A percentile compares a stretch with the other conserved stretches of the same genome.
phyloP scores from a whole-genome alignment of 2,888 invertebrate species.

The Mythimna ferrago region DNA sequence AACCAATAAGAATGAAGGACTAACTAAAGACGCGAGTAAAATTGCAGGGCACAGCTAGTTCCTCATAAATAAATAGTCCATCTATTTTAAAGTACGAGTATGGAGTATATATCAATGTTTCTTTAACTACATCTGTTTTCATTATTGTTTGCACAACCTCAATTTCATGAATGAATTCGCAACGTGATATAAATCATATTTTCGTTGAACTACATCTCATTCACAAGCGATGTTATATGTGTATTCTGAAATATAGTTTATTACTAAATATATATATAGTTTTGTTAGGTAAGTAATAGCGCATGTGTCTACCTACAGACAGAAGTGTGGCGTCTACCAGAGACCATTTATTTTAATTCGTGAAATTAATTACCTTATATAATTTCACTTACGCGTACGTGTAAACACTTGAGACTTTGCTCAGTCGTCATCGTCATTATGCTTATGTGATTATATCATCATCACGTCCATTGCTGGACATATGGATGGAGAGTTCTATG shows the following conservation, averaged over 20 bases:
- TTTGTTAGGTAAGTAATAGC: conserved; percentile 2
- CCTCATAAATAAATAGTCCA: too few species aligned
- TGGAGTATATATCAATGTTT: conserved; percentile 47
- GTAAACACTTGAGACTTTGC: not conserved
- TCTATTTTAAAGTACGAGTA: too few species aligned
- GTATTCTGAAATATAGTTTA: conserved; percentile 13
- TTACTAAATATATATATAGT: conserved; percentile 17
- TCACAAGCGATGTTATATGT: conserved; percentile 43
- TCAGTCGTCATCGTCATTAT: not conserved
- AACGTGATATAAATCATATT: conserved; percentile 48
- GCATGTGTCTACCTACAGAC: not conserved
- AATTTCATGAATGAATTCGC: conserved; percentile 51
- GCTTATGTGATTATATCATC: not conserved
- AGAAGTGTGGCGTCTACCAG: not conserved
- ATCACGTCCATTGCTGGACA: too few species aligned
- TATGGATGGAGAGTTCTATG: too few species aligned
- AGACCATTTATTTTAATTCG: not conserved
- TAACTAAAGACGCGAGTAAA: too few species aligned
- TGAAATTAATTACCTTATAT: not conserved
- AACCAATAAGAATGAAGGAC: too few species aligned
- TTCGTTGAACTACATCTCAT: conserved; percentile 48
- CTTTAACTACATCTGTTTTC: conserved; percentile 50
- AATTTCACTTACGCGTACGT: not conserved
- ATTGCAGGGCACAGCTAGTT: too few species aligned
- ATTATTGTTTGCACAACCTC: conserved; percentile 58